phyloP scores from a whole-genome alignment of 1,140 invertebrate genomes.

The Orchestia grillus region DNA sequence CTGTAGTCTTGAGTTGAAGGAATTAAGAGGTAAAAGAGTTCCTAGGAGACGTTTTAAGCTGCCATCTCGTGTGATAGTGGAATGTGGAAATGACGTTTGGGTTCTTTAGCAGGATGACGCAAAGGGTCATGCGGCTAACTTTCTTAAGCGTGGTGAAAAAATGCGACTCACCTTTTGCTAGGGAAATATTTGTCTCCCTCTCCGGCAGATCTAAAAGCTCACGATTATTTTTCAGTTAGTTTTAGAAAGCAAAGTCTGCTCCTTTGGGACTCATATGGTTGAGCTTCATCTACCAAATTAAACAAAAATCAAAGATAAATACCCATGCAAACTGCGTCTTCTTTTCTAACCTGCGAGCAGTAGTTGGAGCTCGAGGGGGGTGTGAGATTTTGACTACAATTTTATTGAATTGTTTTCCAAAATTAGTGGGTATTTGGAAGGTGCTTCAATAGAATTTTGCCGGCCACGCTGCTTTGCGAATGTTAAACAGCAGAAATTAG shows the following conservation, averaged over 20 bases:
- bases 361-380: too few relatives aligned
- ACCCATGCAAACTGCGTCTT: not conserved
- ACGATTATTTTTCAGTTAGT: not conserved
- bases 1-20: not conserved
- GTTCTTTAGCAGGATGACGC: not conserved
- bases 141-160: not conserved
- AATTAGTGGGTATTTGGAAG: too few relatives aligned
- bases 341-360: too few relatives aligned
- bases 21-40: not conserved
- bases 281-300: not conserved
- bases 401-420: too few relatives aligned
- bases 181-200: not conserved
- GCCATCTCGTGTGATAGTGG: not conserved
- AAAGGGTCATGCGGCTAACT: not conserved
- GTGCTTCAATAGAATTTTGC: too few relatives aligned
- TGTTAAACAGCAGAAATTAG: not conserved
- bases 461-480: too few relatives aligned
- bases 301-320: not conserved
- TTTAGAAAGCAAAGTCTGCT: not conserved
- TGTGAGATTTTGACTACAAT: too few relatives aligned
- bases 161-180: not conserved
- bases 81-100: not conserved
- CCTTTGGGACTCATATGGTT: not conserved
- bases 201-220: not conserved
- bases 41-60: not conserved